Evolutionary conservation across 2,113 vertebrate species (phyloP).

Genomic region (Meles meles): DNA sequence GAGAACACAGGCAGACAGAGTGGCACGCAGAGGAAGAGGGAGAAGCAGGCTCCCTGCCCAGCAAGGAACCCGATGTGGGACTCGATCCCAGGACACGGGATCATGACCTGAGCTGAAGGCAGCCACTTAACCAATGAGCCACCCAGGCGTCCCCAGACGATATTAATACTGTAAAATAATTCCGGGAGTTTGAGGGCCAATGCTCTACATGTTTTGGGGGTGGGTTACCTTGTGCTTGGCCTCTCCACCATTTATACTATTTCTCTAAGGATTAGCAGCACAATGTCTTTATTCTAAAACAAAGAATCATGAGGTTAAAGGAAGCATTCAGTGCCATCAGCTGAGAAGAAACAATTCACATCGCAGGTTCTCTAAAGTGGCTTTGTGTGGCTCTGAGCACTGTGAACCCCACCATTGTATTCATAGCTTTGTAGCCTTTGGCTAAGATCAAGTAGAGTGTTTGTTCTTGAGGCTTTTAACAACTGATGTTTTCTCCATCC

Average conservation of each 20-base stretch:
- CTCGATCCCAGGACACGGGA: too few species aligned
- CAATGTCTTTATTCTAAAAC: conserved; percentile 29
- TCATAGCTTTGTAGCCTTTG: conserved; percentile 33
- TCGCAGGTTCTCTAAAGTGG: not conserved
- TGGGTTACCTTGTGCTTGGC: not conserved
- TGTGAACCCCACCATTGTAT: conserved; percentile 5
- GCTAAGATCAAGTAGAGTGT: conserved; percentile 45
- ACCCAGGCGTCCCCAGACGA: too few species aligned
- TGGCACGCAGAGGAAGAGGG: too few species aligned
- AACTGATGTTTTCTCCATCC: conserved; percentile 42
- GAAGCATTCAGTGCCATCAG: not conserved
- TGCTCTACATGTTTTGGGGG: not conserved
- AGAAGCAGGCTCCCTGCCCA: too few species aligned
- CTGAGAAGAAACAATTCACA: not conserved
- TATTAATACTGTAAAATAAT: not conserved
- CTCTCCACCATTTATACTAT: not conserved
- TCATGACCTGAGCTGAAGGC: too few species aligned
- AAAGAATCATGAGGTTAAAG: not conserved
- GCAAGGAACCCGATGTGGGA: too few species aligned
- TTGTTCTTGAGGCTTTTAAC: conserved; percentile 44
- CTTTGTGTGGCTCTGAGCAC: not conserved
- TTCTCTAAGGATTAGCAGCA: not conserved
- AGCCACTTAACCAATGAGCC: too few species aligned
- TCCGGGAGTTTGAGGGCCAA: not conserved
- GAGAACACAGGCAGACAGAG: too few species aligned